Evolutionary conservation across 2,113 vertebrate genomes (phyloP).

Genomic region (Felis chaus): DNA sequence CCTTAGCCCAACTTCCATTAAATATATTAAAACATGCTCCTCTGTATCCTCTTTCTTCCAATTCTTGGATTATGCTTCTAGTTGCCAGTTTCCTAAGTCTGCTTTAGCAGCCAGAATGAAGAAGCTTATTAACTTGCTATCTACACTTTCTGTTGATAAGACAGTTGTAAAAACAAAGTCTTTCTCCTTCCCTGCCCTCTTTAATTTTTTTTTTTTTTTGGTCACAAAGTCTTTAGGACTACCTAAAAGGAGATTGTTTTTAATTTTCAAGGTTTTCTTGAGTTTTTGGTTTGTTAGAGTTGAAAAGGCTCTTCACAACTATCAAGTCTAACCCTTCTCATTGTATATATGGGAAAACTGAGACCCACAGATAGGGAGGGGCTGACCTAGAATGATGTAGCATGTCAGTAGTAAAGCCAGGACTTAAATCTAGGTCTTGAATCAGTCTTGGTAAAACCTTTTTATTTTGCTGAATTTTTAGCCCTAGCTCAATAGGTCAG

Average conservation of each 20-base stretch:
- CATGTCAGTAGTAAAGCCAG: neutral
- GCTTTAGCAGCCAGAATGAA: neutral
- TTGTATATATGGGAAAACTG: conserved; percentile 13
- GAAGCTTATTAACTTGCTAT: conserved; percentile 29
- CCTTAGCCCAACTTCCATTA: neutral
- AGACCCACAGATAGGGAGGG: neutral
- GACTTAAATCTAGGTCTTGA: conserved; percentile 13
- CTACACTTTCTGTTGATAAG: conserved; percentile 33
- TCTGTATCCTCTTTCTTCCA: neutral
- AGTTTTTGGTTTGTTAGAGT: conserved; percentile 11
- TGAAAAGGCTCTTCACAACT: neutral
- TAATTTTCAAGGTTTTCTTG: conserved; percentile 45
- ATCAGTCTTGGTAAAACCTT: conserved; percentile 3
- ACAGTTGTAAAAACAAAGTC: neutral
- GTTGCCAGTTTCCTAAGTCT: conserved; percentile 48
- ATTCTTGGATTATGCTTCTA: conserved; percentile 51
- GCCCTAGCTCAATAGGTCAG: neutral
- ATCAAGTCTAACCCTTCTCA: neutral
- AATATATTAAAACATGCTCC: conserved; percentile 44
- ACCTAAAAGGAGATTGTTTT: conserved; percentile 22
- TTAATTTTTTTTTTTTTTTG: neutral
- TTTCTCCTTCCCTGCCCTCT: neutral
- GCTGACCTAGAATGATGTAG: neutral
- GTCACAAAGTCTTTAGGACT: conserved; percentile 14
- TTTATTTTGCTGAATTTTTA: conserved; percentile 47